Evolutionary conservation across 2,113 vertebrate species (phyloP).

Genomic region (Rhinogobius similis): DNA sequence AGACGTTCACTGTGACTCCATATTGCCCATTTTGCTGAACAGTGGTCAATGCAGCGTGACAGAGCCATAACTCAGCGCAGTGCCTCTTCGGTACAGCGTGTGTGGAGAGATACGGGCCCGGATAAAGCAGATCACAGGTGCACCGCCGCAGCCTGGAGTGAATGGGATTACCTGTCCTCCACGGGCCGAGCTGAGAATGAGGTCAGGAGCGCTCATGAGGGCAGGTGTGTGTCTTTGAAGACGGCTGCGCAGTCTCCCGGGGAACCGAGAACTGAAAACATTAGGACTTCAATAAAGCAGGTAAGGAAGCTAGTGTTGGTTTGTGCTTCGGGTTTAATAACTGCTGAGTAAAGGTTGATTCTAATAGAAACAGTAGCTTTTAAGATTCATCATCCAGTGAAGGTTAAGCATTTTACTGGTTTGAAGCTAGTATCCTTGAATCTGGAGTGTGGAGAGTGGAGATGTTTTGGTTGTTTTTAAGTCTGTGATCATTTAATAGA

Average conservation of each 20-base stretch:
- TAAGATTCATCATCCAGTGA: no score
- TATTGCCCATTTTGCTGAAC: constrained; percentile 26
- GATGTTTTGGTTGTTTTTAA: no score
- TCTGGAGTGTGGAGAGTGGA: no score
- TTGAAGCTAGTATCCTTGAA: no score
- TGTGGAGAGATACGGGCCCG: constrained; percentile 23
- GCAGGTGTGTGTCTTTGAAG: constrained; percentile 66
- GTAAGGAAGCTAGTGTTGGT: constrained; percentile 17
- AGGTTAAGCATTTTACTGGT: no score
- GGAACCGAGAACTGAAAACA: constrained; percentile 32
- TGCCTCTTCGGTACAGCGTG: constrained; percentile 22
- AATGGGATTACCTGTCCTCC: constrained; percentile 67
- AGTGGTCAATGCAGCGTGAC: constrained; percentile 26
- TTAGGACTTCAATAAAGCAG: constrained; percentile 34
- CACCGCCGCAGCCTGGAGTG: constrained; percentile 58
- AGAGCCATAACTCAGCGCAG: constrained; percentile 28
- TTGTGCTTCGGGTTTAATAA: neutral
- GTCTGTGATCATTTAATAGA: no score
- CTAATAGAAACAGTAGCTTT: neutral
- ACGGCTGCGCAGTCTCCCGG: constrained; percentile 66
- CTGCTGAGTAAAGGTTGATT: neutral
- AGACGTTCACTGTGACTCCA: neutral
- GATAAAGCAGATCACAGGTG: constrained; percentile 67
- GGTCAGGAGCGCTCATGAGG: constrained; percentile 74
- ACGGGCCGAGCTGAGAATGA: constrained; percentile 69